These are phyloP conservation scores for Peromyscus californicus DNA, from an alignment of 2,113 vertebrate genomes.

Conservation along the genomic window DNA sequence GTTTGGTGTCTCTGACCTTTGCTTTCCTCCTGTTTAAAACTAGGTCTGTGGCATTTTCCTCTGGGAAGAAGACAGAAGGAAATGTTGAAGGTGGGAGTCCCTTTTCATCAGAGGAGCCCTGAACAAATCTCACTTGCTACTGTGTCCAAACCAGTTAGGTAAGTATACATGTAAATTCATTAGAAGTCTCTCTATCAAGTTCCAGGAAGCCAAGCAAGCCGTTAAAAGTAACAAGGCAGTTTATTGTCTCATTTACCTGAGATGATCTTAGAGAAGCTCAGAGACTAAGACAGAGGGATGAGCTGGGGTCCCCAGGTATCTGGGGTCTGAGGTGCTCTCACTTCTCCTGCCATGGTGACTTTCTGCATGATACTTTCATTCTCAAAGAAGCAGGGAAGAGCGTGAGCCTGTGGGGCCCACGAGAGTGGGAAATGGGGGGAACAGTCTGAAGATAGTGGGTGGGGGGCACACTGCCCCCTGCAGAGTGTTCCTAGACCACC, in stretches of 20 bases:
- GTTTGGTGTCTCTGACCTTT: background rate
- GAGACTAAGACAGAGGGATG: background rate
- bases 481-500: too few relatives aligned
- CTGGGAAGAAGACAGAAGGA: background rate
- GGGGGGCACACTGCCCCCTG: too few relatives aligned
- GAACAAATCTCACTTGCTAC: slow-evolving; percentile 28
- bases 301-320: background rate
- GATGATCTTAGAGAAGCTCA: slow-evolving; percentile 5
- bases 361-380: background rate
- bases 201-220: slow-evolving; percentile 49
- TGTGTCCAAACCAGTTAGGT: slow-evolving; percentile 68
- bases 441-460: rapidly evolving
- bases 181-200: background rate
- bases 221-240: slow-evolving; percentile 53
- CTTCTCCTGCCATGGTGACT: rapidly evolving
- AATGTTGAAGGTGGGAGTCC: background rate
- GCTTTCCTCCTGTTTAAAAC: slow-evolving; percentile 7
- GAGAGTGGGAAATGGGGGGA: rapidly evolving
- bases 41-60: background rate
- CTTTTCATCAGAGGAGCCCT: slow-evolving; percentile 3
- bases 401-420: background rate
- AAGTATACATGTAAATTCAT: slow-evolving; percentile 39
- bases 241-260: slow-evolving; percentile 66
- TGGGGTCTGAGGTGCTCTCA: background rate
- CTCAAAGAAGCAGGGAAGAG: background rate